Conservation (phyloP, 2,797 vertebrate genomes). For the Sebastes nivosus region DNA sequence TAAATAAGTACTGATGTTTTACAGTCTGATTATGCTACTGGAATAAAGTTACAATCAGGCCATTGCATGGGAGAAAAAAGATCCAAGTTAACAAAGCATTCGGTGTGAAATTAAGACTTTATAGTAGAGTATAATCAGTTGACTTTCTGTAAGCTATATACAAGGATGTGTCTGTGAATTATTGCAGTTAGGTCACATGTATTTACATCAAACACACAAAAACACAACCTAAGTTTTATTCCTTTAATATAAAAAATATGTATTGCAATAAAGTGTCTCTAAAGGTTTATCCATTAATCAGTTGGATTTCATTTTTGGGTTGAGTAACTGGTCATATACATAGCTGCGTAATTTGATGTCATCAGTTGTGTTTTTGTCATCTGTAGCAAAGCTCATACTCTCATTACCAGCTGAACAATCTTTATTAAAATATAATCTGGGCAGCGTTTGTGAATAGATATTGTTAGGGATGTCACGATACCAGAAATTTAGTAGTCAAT, state of each 20-base stretch:
- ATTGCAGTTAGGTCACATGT: background rate
- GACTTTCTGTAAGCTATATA: background rate
- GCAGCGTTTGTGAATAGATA: conserved; percentile 1
- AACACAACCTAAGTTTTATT: background rate
- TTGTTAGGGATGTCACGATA: background rate
- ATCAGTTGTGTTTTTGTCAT: background rate
- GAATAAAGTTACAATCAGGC: background rate
- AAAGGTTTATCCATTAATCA: background rate
- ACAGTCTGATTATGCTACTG: background rate
- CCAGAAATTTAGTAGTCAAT: too few relatives aligned
- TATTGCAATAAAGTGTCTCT: background rate
- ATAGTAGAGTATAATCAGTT: background rate
- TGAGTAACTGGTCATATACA: conserved; percentile 3
- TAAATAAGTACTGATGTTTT: conserved; percentile 13
- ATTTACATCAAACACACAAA: conserved; percentile 7
- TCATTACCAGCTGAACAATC: conserved; percentile 2
- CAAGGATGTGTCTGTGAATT: background rate
- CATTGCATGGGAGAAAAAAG: background rate
- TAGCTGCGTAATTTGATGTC: background rate
- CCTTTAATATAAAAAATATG: conserved; percentile 34
- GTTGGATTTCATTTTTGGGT: background rate
- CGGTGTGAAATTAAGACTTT: background rate
- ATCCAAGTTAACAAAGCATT: background rate
- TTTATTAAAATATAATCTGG: conserved; percentile 11
- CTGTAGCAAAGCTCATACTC: background rate